Conservation (phyloP, 2,113 vertebrate species). For the Psittacus erithacus region DNA sequence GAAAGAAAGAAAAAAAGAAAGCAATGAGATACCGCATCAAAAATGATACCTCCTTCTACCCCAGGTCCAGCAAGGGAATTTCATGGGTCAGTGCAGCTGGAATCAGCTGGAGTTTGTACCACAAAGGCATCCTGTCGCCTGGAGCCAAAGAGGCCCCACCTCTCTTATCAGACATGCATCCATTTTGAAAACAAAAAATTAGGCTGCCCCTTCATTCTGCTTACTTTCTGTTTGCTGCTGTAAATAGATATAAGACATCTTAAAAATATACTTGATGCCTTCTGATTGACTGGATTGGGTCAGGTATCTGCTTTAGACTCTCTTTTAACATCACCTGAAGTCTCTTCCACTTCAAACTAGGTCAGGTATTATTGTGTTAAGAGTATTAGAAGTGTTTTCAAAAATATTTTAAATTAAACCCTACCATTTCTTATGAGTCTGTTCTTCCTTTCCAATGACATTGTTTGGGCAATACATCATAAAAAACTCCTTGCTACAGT, state of each 20-base stretch:
- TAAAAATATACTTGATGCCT: background rate
- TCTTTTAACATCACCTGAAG: background rate
- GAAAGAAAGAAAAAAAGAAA: too few species aligned
- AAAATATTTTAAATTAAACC: constrained; percentile 33
- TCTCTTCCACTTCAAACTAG: background rate
- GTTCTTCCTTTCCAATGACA: constrained; percentile 27
- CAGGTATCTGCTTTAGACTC: background rate
- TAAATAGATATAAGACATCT: background rate
- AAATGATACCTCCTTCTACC: background rate
- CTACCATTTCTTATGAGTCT: background rate
- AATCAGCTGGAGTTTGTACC: background rate
- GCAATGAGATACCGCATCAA: background rate
- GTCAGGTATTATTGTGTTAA: background rate
- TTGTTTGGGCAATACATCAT: constrained; percentile 33
- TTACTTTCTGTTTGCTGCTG: background rate
- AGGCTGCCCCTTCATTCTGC: background rate
- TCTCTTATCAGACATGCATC: background rate
- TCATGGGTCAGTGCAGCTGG: background rate
- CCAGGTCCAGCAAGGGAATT: background rate
- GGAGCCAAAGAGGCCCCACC: background rate
- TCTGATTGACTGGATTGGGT: background rate
- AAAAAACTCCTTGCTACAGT: background rate
- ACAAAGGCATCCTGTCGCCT: background rate
- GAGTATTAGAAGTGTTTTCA: constrained; percentile 20
- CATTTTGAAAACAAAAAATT: background rate